phyloP scores from a whole-genome alignment of 2,888 invertebrate genomes.

The Rhingia campestris region DNA sequence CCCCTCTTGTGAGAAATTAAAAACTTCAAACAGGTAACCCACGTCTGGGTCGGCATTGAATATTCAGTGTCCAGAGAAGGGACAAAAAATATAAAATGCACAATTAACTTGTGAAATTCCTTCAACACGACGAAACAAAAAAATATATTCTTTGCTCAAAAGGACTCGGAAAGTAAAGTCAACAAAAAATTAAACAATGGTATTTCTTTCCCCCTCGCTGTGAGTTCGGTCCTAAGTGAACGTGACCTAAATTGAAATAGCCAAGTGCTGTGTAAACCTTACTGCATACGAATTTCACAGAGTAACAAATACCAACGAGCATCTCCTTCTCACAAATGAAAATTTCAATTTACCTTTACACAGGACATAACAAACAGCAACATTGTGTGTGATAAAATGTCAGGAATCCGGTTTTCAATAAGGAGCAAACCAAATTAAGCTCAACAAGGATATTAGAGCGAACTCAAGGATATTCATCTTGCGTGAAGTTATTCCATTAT shows the following conservation, averaged over 20 bases:
- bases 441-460: conserved; percentile 28
- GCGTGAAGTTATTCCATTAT: conserved; percentile 30
- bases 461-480: conserved; percentile 23
- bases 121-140: conserved; percentile 11
- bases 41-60: neutral
- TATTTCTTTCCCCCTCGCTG: conserved; percentile 23
- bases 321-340: conserved; percentile 36
- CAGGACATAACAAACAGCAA: neutral
- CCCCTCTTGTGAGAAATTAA: conserved; percentile 25
- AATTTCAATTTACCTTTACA: conserved; percentile 46
- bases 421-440: conserved; percentile 78
- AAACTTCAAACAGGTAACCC: conserved; percentile 25
- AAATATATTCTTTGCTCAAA: neutral
- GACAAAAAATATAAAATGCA: conserved; percentile 7
- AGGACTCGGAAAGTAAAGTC: conserved; percentile 4
- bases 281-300: conserved; percentile 25
- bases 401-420: conserved; percentile 74
- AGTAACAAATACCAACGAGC: neutral
- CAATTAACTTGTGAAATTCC: conserved; percentile 35
- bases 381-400: conserved; percentile 58
- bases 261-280: conserved; percentile 6
- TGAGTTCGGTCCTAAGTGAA: conserved; percentile 48
- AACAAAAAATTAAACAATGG: conserved; percentile 55
- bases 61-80: neutral
- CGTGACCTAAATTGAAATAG: conserved; percentile 62